phyloP scores from a whole-genome alignment of 2,113 vertebrate genomes.

The Ginglymostoma cirratum region DNA sequence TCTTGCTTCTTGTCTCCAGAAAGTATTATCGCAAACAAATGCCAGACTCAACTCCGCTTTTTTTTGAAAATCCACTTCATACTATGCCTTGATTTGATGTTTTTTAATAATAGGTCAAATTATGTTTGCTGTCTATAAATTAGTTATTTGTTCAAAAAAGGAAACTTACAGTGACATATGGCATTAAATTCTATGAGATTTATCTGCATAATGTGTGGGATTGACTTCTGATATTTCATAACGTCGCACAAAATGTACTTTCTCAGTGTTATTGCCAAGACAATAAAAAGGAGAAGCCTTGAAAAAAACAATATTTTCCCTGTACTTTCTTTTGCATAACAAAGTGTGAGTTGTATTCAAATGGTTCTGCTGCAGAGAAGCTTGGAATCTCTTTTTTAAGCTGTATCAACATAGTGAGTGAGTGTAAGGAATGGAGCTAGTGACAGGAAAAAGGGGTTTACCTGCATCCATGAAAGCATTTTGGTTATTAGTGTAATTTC shows the following conservation, averaged over 20 bases:
- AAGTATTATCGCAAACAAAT: slow-evolving; percentile 29
- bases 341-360: not conserved
- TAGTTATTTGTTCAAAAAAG: not conserved
- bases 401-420: not conserved
- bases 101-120: not conserved
- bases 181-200: not conserved
- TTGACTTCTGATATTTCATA: not conserved
- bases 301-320: not conserved
- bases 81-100: not conserved
- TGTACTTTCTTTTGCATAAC: not conserved
- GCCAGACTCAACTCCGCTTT: not conserved
- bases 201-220: not conserved
- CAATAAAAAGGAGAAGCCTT: not conserved
- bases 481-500: not conserved
- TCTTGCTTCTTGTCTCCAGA: slow-evolving; percentile 29
- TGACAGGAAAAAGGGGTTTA: not conserved
- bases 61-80: slow-evolving; percentile 36
- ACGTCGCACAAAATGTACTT: not conserved
- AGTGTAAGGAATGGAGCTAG: not conserved
- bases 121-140: not conserved
- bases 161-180: not conserved
- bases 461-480: not conserved
- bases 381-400: not conserved
- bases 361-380: not conserved
- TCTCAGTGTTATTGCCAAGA: not conserved